Conservation (phyloP, 2,113 vertebrate species). For the Sander vitreus region DNA sequence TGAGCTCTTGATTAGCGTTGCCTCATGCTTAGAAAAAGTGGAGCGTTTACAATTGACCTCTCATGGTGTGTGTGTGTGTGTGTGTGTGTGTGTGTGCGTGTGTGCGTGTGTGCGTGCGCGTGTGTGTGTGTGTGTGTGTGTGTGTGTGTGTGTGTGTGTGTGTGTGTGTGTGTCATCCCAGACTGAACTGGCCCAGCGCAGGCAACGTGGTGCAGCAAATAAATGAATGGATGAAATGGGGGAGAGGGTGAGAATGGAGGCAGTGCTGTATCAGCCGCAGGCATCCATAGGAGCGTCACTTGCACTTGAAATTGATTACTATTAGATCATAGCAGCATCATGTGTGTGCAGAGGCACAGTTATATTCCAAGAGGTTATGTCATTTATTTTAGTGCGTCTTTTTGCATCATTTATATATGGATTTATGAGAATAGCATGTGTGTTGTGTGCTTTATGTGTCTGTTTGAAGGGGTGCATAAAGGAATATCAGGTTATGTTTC, state of each 20-base stretch:
- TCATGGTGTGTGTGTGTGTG: conserved; percentile 10
- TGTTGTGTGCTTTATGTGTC: not conserved
- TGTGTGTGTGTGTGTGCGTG: conserved; percentile 9
- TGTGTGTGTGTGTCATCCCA: conserved; percentile 28
- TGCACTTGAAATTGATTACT: conserved; percentile 50
- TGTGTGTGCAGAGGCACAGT: not conserved
- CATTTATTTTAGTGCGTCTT: not conserved
- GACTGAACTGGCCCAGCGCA: conserved; percentile 35
- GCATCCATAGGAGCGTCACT: conserved; percentile 47
- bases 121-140: conserved; percentile 11
- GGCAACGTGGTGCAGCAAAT: conserved; percentile 52
- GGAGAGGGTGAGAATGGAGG: conserved; percentile 24
- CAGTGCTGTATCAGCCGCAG: conserved; percentile 45
- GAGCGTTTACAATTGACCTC: conserved; percentile 39
- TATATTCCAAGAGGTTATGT: not conserved
- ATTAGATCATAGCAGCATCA: not conserved
- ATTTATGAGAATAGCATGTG: not conserved
- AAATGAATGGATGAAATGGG: conserved; percentile 60
- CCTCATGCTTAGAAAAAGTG: conserved; percentile 21
- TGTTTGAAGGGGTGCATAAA: not conserved
- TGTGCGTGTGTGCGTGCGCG: conserved; percentile 9
- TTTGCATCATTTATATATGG: not conserved
- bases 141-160: conserved; percentile 8
- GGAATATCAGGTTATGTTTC: not conserved
- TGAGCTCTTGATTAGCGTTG: not conserved